Evolutionary conservation across 2,113 vertebrate genomes (phyloP), one percentile per base, ranked within the genome.

Genomic region (Sylvia atricapilla): DNA sequence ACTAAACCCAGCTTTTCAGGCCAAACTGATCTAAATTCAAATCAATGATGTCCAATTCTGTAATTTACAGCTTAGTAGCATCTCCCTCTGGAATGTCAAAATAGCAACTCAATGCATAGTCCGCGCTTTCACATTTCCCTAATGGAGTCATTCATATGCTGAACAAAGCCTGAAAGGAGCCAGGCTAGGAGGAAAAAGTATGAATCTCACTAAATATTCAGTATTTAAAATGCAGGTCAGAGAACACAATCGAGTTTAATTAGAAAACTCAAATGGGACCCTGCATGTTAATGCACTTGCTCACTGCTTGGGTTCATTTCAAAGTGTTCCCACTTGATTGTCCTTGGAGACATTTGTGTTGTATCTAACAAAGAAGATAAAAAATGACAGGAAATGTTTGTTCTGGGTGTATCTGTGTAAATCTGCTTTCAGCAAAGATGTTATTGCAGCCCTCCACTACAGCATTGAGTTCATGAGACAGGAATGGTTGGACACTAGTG

Each of bases 341-440:
- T 97, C 97, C 95, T 80, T 94, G 90, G 95, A 93, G 92, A 97
- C 92, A 91, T 93, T 93, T 89, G 94, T 91, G 89, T 89, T 93
- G 79, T 62, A 82, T 88, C 76, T 64, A 87, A 97, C 96, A 94
- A 93, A 97, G 86, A n/a, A 88, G 89, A 94, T 81, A 96, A 95
- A 97, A 97, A 96, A 96, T 72, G 92, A 94, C 90, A 96, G 96
- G 96, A 97, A 97, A 96, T 97, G 90, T 97, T 96, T 97, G 90
- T 76, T 96, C 89, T 87, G 96, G 92, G 95, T 95, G 95, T 96
- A 96, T 97, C 95, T 89, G 86, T 90, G 87, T 93, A 93, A 97
- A 89, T 90, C 90, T 94, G 90, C 81, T 88, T 52, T 50, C 90
- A 92, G 83, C 63, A 94, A 86, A 90, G 81, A 89, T 84, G 78